phyloP scores from a whole-genome alignment of 2,888 invertebrate species.

The Ophion ellenae region DNA sequence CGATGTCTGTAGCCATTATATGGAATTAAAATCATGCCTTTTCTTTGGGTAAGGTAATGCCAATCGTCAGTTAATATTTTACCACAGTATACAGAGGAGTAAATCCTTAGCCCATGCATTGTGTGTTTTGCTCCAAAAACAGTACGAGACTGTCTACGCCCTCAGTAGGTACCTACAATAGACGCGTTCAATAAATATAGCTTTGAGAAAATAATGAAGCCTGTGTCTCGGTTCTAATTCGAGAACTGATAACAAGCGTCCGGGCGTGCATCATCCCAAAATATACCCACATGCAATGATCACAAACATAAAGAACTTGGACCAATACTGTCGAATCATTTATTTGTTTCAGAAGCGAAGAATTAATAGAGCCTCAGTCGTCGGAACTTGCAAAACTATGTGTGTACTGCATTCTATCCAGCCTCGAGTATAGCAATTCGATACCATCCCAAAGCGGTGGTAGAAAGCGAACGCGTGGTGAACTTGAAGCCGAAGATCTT shows the following conservation, averaged over 20 bases:
- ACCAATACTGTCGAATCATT: no score
- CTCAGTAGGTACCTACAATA: no score
- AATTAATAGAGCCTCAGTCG: constrained; percentile 92
- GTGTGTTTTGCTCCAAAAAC: no score
- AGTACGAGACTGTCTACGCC: no score
- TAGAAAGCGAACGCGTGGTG: constrained; percentile 87
- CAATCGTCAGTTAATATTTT: background rate
- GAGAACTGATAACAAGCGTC: no score
- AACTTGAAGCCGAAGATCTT: constrained; percentile 85
- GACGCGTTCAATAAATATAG: no score
- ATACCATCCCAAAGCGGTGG: constrained; percentile 83
- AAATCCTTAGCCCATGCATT: background rate
- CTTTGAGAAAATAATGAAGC: no score
- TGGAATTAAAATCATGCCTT: no score
- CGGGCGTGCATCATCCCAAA: no score
- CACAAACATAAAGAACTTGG: background rate
- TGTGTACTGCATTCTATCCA: constrained; percentile 90
- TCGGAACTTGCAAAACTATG: constrained; percentile 90
- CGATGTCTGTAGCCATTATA: no score
- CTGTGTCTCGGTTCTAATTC: no score
- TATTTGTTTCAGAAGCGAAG: constrained; percentile 84
- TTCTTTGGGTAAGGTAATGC: no score
- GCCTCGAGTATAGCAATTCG: constrained; percentile 86
- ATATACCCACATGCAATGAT: background rate
- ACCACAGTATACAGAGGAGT: background rate